Conservation (phyloP, 2,113 vertebrate genomes). For the Ciconia stormi region DNA sequence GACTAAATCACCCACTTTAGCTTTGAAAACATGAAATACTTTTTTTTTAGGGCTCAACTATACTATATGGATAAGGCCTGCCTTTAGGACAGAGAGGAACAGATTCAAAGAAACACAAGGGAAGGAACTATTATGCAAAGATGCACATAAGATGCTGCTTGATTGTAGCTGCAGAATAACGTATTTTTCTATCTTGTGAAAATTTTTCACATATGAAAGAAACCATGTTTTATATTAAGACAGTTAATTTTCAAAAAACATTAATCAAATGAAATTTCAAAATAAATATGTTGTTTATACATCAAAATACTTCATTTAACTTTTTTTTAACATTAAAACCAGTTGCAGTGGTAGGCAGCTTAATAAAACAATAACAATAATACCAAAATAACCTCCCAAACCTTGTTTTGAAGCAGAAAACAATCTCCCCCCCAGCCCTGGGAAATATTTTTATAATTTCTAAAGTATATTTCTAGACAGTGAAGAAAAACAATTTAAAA, state of each 20-base stretch:
- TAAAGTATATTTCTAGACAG: background rate
- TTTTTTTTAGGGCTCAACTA: background rate
- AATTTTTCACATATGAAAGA: background rate
- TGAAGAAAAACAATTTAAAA: background rate
- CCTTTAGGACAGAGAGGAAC: background rate
- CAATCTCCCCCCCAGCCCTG: accelerated
- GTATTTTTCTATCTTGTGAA: background rate
- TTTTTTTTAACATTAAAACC: background rate
- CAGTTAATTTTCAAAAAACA: background rate
- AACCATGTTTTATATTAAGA: background rate
- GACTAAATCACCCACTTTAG: background rate
- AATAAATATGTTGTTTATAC: background rate
- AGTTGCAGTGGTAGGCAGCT: background rate
- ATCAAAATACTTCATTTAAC: background rate
- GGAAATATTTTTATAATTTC: background rate
- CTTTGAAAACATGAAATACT: background rate
- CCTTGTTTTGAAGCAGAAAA: background rate
- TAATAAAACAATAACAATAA: background rate
- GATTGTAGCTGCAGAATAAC: background rate
- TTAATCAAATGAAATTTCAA: background rate
- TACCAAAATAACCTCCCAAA: background rate
- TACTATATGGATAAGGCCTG: background rate
- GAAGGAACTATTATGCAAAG: background rate
- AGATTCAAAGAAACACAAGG: background rate
- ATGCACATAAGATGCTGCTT: background rate